Percentiles rank a stretch among this genome's conserved stretches.
phyloP scores from a whole-genome alignment of 2,113 vertebrate genomes.

The Struthio camelus region DNA sequence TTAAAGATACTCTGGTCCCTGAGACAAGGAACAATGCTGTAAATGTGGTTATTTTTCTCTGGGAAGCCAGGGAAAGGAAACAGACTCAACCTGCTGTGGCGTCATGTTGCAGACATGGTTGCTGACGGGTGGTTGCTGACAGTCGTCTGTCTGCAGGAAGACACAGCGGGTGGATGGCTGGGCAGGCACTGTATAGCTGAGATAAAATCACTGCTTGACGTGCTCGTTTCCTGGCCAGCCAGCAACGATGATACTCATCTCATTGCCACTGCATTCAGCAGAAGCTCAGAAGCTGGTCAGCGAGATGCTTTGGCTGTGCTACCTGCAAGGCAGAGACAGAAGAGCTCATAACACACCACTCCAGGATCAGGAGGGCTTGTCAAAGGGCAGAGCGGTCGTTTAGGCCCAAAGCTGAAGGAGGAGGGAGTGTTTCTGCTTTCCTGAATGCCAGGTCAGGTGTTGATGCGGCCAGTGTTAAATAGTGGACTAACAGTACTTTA shows the following conservation, averaged over 20 bases:
- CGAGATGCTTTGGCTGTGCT: accelerated
- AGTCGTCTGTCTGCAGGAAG: too few species aligned
- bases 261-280: background rate
- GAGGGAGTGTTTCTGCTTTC: background rate
- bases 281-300: too few species aligned
- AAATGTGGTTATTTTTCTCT: background rate
- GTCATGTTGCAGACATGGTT: background rate
- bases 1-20: background rate
- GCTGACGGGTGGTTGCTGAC: background rate
- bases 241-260: accelerated
- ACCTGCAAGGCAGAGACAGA: background rate
- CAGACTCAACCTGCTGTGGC: background rate
- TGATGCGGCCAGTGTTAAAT: background rate
- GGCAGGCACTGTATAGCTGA: accelerated
- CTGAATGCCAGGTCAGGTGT: background rate
- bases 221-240: background rate
- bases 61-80: background rate
- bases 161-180: background rate
- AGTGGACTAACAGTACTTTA: background rate
- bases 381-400: background rate
- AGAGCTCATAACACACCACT: accelerated
- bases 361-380: accelerated
- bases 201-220: accelerated
- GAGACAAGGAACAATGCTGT: too few species aligned
- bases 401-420: too few species aligned